A percentile compares a stretch with the other conserved stretches of the same genome.
phyloP scores from a whole-genome alignment of 2,888 invertebrate species.

The Dryococelus australis region DNA sequence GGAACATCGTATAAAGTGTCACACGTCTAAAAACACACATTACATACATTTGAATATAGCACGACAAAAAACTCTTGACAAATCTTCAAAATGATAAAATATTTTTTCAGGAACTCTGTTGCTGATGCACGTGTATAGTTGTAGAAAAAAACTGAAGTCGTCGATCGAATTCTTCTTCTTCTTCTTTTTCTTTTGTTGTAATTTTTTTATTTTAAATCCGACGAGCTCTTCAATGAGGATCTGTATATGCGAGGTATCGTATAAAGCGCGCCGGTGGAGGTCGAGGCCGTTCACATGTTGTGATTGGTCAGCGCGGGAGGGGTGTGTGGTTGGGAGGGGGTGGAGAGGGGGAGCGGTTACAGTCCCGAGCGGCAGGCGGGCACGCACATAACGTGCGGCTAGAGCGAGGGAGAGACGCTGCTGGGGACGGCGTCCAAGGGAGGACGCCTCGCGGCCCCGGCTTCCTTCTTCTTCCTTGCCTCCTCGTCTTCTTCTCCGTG shows the following conservation, averaged over 20 bases:
- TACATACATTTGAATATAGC: not conserved
- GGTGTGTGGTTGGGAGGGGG: not conserved
- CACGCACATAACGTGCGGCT: constrained; percentile 7
- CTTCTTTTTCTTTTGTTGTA: not conserved
- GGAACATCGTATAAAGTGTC: constrained; percentile 9
- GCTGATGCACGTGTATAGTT: constrained; percentile 3
- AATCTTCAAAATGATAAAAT: constrained; percentile 3
- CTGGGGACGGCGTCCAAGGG: not conserved
- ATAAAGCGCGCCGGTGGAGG: not conserved
- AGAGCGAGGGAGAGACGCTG: not conserved
- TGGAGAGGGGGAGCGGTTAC: not conserved
- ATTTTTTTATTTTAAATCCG: no score
- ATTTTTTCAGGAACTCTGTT: constrained; percentile 6
- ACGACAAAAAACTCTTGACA: not conserved
- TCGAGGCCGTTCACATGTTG: not conserved
- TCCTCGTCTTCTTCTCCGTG: not conserved
- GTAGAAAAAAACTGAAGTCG: constrained; percentile 3
- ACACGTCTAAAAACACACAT: not conserved
- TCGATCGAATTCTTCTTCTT: not conserved
- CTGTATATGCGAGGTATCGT: constrained; percentile 12
- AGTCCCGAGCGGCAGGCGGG: not conserved
- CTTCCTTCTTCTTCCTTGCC: not conserved
- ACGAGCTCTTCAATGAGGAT: not conserved
- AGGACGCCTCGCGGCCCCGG: not conserved
- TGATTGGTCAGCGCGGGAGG: constrained; percentile 12